Evolutionary conservation across 1,140 invertebrate species (phyloP).

Genomic region (Elymnias hypermnestra): DNA sequence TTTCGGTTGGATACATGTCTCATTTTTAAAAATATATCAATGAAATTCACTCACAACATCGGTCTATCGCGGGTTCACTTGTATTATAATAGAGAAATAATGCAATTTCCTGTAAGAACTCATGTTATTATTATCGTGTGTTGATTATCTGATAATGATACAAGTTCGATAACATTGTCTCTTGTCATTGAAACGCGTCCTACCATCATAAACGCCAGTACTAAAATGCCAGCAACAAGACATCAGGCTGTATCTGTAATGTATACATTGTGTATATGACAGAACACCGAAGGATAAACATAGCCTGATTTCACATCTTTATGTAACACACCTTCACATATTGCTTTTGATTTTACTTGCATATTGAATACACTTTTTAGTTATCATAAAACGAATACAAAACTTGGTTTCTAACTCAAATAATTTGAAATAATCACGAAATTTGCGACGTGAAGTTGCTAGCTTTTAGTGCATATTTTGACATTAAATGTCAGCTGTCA

Average conservation of each 20-base stretch:
- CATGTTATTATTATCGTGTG: conserved; percentile 40
- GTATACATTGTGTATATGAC: conserved; percentile 21
- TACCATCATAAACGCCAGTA: conserved; percentile 41
- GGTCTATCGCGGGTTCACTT: conserved; percentile 28
- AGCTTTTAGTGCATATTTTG: too few species aligned
- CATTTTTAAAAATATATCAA: conserved; percentile 66
- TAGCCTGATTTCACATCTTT: conserved; percentile 12
- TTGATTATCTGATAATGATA: conserved; percentile 42
- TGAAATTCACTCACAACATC: conserved; percentile 42
- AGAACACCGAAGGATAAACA: conserved; percentile 35
- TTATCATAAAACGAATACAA: too few species aligned
- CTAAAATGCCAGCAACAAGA: conserved; percentile 47
- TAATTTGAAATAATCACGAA: too few species aligned
- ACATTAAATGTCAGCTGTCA: too few species aligned
- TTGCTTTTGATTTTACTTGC: neutral
- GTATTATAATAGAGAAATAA: conserved; percentile 22
- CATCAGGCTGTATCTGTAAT: conserved; percentile 18
- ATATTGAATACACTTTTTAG: neutral
- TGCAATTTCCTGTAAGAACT: conserved; percentile 25
- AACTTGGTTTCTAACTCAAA: too few species aligned
- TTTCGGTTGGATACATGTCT: conserved; percentile 76
- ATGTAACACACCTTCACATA: neutral
- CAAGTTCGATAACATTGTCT: conserved; percentile 55
- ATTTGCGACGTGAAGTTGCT: too few species aligned
- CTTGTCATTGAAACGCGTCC: conserved; percentile 40